Conservation (phyloP, 1,140 invertebrate genomes). For the Listronotus oregonensis region DNA sequence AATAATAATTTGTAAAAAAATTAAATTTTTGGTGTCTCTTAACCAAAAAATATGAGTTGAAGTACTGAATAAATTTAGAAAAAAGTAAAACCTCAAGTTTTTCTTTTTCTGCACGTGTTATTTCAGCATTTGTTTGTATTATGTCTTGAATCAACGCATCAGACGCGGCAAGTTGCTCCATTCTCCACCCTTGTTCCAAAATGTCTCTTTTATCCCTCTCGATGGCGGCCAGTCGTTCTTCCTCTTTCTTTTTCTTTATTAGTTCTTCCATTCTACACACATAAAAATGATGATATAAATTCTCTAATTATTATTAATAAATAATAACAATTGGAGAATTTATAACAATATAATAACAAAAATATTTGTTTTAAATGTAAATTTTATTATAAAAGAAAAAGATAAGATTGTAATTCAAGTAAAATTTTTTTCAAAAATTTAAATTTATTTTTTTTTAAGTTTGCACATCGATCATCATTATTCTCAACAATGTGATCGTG, state of each 20-base stretch:
- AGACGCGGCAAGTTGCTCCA: conserved; percentile 42
- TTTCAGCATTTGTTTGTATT: conserved; percentile 13
- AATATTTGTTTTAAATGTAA: conserved; percentile 18
- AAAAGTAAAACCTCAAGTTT: conserved; percentile 23
- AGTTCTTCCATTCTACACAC: conserved; percentile 32
- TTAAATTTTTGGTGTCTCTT: too few relatives aligned
- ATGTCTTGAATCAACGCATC: conserved; percentile 27
- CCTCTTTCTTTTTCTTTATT: conserved; percentile 36
- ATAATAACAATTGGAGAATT: too few relatives aligned
- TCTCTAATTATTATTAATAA: too few relatives aligned
- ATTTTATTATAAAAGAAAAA: too few relatives aligned
- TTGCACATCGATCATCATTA: too few relatives aligned
- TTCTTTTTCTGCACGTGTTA: conserved; percentile 26
- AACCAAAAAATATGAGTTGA: too few relatives aligned
- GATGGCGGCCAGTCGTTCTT: conserved; percentile 37
- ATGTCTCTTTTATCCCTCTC: conserved; percentile 47
- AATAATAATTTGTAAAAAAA: too few relatives aligned
- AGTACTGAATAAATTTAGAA: too few relatives aligned
- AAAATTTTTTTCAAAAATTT: too few relatives aligned
- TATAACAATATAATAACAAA: not conserved
- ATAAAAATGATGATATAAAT: not conserved
- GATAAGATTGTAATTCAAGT: too few relatives aligned
- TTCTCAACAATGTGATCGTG: too few relatives aligned
- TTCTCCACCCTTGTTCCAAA: conserved; percentile 40
- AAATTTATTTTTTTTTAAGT: too few relatives aligned